Evolutionary conservation across 2,888 invertebrate genomes (phyloP).

Genomic region (Sisyra terminalis): DNA sequence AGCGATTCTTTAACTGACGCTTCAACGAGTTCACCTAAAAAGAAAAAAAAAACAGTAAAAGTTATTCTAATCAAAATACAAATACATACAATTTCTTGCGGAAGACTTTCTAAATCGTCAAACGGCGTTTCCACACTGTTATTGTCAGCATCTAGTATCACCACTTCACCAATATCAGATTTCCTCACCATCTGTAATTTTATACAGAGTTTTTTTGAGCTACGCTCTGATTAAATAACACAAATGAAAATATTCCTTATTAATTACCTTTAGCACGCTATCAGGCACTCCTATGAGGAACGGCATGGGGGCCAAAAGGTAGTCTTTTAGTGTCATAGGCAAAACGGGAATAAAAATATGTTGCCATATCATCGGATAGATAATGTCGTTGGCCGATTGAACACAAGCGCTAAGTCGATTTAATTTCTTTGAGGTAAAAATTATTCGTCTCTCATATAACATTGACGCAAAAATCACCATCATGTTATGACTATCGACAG

Average conservation of each 20-base stretch:
- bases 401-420: conserved; percentile 83
- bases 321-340: conserved; percentile 77
- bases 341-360: conserved; percentile 94
- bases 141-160: conserved; percentile 83
- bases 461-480: conserved; percentile 89
- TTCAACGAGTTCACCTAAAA: conserved; percentile 56
- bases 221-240: too few relatives aligned
- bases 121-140: conserved; percentile 77
- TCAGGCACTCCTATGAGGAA: conserved; percentile 91
- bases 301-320: conserved; percentile 92
- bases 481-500: conserved; percentile 91
- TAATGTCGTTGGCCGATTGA: conserved; percentile 83
- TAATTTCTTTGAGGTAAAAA: conserved; percentile 80
- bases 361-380: conserved; percentile 99
- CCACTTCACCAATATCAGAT: conserved; percentile 85
- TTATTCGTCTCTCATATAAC: conserved; percentile 83
- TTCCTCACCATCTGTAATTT: conserved; percentile 50
- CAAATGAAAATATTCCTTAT: neutral
- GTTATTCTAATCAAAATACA: neutral
- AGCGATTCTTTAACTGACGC: conserved; percentile 56
- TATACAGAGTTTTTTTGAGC: too few relatives aligned
- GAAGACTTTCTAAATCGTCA: conserved; percentile 78
- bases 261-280: conserved; percentile 56
- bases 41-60: conserved; percentile 14
- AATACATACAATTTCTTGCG: conserved; percentile 65